Percentiles rank a stretch among this genome's conserved stretches.
Conservation (phyloP, 2,888 invertebrate genomes). For the Galerucella calmariensis region DNA sequence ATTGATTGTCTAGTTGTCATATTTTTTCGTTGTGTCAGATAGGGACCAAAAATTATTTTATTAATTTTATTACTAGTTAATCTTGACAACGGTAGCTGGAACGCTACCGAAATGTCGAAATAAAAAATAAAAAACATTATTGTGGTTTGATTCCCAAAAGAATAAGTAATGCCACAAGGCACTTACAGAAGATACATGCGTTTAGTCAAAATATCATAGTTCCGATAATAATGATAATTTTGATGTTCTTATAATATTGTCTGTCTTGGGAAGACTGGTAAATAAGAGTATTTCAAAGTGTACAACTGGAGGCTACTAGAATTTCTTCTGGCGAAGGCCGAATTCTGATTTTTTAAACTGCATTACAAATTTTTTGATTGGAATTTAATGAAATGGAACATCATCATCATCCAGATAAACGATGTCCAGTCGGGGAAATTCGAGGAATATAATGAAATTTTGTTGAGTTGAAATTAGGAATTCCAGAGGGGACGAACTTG, state of each 20-base stretch:
- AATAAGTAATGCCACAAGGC: no score
- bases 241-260: neutral
- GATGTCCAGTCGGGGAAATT: conserved; percentile 55
- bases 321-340: neutral
- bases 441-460: conserved; percentile 58
- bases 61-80: no score
- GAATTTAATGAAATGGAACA: conserved; percentile 55
- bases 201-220: no score
- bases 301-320: neutral
- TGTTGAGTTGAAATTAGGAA: conserved; percentile 59
- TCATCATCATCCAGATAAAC: conserved; percentile 49
- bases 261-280: neutral
- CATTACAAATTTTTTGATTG: conserved; percentile 52
- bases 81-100: no score
- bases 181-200: no score
- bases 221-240: neutral
- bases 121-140: no score
- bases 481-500: conserved; percentile 55
- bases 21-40: no score
- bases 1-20: no score
- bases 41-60: no score
- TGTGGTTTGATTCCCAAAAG: no score
- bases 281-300: neutral
- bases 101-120: no score
- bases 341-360: conserved; percentile 20